Percentiles rank a stretch among this genome's conserved stretches.
phyloP scores from a whole-genome alignment of 2,888 invertebrate species.

The Ichneumoninae sp. region DNA sequence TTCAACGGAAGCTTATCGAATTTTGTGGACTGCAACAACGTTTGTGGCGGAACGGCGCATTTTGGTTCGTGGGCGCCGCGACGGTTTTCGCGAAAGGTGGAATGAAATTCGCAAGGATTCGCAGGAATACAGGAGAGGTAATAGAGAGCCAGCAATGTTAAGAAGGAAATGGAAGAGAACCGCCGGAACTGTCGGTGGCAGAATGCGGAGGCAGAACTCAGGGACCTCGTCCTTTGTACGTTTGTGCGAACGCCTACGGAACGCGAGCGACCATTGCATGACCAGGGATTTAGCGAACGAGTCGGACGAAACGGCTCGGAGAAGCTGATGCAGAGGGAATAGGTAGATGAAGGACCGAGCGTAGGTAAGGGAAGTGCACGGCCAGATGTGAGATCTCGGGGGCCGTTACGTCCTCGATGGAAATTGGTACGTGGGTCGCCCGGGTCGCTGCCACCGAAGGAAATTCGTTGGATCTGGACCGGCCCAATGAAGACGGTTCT shows the following conservation, averaged over 20 bases:
- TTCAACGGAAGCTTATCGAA: not conserved
- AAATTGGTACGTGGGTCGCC: constrained; percentile 41
- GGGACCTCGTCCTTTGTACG: not conserved
- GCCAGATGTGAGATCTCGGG: constrained; percentile 35
- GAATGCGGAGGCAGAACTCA: constrained; percentile 10
- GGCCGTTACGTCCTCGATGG: constrained; percentile 51
- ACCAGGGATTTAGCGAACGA: constrained; percentile 50
- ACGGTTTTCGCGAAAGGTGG: not conserved
- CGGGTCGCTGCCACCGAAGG: not conserved
- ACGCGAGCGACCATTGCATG: constrained; percentile 40
- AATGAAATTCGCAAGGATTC: constrained; percentile 58
- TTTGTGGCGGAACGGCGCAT: not conserved
- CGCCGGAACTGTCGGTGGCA: not conserved
- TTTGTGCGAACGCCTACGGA: constrained; percentile 15
- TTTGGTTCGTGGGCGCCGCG: not conserved
- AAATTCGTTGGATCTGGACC: not conserved
- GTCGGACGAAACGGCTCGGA: constrained; percentile 22
- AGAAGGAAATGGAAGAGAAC: constrained; percentile 24
- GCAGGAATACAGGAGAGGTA: constrained; percentile 25
- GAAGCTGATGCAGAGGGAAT: constrained; percentile 34
- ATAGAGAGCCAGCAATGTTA: not conserved
- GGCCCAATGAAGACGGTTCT: not conserved
- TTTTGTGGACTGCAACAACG: not conserved
- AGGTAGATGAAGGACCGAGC: constrained; percentile 1
- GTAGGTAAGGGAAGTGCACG: constrained; percentile 5